A percentile compares a stretch with the other conserved stretches of the same genome.
Evolutionary conservation across 2,797 vertebrate genomes (phyloP).

Genomic region (Cyclopterus lumpus): DNA sequence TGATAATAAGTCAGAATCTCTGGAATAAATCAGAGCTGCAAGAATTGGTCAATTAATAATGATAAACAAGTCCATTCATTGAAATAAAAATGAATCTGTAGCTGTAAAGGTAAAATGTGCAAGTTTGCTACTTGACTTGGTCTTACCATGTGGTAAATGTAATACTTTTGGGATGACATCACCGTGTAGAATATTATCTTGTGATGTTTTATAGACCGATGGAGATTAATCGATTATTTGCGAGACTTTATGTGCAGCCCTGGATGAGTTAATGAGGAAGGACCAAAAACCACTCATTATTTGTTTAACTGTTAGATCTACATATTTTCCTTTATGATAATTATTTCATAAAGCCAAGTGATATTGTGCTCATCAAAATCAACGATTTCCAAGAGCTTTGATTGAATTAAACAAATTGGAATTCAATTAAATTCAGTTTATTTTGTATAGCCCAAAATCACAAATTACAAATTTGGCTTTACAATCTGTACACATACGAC

Average conservation of each 20-base stretch:
- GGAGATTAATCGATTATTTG: neutral
- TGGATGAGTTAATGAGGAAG: no score
- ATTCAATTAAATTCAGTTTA: no score
- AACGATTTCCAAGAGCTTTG: neutral
- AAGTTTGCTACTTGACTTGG: neutral
- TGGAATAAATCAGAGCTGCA: neutral
- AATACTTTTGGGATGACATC: neutral
- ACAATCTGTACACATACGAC: no score
- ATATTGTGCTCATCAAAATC: neutral
- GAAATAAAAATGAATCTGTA: neutral
- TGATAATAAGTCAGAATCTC: neutral
- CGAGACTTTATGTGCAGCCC: accelerated
- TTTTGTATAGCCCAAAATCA: no score
- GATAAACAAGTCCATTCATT: neutral
- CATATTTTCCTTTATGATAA: neutral
- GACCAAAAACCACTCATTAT: no score
- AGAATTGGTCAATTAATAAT: neutral
- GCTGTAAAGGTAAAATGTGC: neutral
- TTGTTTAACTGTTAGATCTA: neutral
- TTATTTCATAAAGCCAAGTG: neutral
- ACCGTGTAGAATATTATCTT: neutral
- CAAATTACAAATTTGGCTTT: no score
- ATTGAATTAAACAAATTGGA: neutral
- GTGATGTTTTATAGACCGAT: neutral
- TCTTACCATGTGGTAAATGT: neutral